Evolutionary conservation across 2,888 invertebrate species (phyloP).

Genomic region (Parascotia fuliginaria): DNA sequence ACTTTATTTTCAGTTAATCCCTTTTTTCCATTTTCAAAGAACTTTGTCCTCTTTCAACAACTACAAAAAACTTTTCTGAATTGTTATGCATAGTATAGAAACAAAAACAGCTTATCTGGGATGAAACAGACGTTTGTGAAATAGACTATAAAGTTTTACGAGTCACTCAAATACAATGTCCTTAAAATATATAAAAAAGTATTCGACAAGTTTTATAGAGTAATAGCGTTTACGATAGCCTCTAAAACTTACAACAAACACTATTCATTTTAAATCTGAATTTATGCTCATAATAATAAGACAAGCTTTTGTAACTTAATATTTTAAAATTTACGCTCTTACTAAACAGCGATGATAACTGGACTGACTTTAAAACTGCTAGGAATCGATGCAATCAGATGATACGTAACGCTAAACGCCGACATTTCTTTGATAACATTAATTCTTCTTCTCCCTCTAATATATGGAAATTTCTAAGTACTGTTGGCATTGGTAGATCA

Average conservation of each 20-base stretch:
- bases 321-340: too few relatives aligned
- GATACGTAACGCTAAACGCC: too few relatives aligned
- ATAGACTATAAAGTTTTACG: conserved; percentile 27
- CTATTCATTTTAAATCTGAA: not conserved
- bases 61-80: conserved; percentile 7
- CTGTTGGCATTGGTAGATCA: too few relatives aligned
- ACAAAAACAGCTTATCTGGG: conserved; percentile 23
- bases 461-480: too few relatives aligned
- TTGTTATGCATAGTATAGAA: conserved; percentile 14
- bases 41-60: too few relatives aligned
- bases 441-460: too few relatives aligned
- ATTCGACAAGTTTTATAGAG: conserved; percentile 15
- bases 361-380: too few relatives aligned
- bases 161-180: conserved; percentile 9
- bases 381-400: too few relatives aligned
- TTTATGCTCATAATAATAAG: not conserved
- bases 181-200: conserved; percentile 14
- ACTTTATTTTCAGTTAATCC: too few relatives aligned
- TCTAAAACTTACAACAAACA: not conserved
- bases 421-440: too few relatives aligned
- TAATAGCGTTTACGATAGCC: not conserved
- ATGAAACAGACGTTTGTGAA: conserved; percentile 24
- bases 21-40: conserved; percentile 8
- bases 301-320: not conserved
- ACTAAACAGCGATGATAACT: too few relatives aligned